Evolutionary conservation across 2,113 vertebrate genomes (phyloP).

Genomic region (Saguinus midas): DNA sequence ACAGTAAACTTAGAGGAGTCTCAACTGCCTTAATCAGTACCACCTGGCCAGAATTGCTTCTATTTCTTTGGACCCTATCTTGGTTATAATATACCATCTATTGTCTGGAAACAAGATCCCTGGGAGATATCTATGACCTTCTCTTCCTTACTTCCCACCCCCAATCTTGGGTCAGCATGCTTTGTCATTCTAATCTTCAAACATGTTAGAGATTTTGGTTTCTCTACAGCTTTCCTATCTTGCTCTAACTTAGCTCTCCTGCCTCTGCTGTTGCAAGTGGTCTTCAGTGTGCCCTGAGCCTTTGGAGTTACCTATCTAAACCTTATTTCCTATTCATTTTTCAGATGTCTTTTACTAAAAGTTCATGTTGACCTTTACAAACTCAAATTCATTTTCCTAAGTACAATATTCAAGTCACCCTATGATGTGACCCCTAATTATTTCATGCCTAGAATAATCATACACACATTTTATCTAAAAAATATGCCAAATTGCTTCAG

Average conservation of each 20-base stretch:
- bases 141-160: not conserved
- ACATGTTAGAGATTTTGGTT: not conserved
- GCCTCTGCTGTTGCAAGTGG: too few relatives aligned
- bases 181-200: not conserved
- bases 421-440: not conserved
- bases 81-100: too few relatives aligned
- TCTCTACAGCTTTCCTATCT: not conserved
- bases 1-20: not conserved
- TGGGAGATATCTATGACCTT: not conserved
- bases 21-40: not conserved
- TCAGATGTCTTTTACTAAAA: not conserved
- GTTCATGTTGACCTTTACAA: not conserved
- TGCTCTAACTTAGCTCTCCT: not conserved
- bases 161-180: fast-evolving
- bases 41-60: not conserved
- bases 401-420: not conserved
- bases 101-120: not conserved
- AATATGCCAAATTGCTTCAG: not conserved
- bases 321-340: not conserved
- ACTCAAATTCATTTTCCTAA: not conserved
- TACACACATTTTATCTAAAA: not conserved
- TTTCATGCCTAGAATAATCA: not conserved
- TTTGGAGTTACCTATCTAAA: not conserved
- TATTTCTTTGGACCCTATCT: fast-evolving
- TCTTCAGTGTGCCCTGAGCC: fast-evolving